These are phyloP conservation scores for Heliocidaris tuberculata DNA, from an alignment of 35 echinoderm and acorn worm species.

Conservation along the genomic window DNA sequence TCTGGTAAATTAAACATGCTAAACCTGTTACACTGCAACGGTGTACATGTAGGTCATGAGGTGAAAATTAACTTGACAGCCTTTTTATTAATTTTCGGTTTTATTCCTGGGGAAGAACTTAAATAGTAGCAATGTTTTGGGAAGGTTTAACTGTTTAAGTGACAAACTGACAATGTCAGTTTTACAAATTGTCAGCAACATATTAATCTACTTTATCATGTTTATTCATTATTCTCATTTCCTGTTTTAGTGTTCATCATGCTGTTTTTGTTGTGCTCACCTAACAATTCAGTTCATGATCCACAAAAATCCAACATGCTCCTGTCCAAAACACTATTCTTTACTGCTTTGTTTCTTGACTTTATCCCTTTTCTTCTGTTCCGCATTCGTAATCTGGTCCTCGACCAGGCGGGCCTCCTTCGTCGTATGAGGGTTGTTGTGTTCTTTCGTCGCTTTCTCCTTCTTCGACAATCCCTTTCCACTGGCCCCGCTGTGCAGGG, in stretches of 20 bases:
- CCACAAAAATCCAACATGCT: not conserved
- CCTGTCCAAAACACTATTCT: conserved; percentile 51
- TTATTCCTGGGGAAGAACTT: no score
- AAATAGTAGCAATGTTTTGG: not conserved
- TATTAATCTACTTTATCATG: no score
- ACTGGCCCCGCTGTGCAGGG: conserved; percentile 64
- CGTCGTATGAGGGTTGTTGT: conserved; percentile 51
- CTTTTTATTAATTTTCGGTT: no score
- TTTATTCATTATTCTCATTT: no score
- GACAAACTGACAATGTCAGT: not conserved
- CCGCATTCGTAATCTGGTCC: conserved; percentile 82
- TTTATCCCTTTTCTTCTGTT: conserved; percentile 89
- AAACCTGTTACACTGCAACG: no score
- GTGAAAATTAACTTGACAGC: not conserved
- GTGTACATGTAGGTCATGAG: not conserved
- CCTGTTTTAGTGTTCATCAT: not conserved
- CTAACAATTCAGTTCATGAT: not conserved
- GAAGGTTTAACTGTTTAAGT: no score
- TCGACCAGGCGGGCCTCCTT: conserved; percentile 73
- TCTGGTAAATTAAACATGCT: not conserved
- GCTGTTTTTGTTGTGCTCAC: not conserved
- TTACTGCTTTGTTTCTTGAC: conserved; percentile 88
- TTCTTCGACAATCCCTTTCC: conserved; percentile 72
- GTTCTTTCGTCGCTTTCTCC: conserved; percentile 63
- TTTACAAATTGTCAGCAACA: not conserved